These are phyloP conservation scores for Lucinisca nassula DNA, from an alignment of 2,888 invertebrate species.

Conservation along the genomic window DNA sequence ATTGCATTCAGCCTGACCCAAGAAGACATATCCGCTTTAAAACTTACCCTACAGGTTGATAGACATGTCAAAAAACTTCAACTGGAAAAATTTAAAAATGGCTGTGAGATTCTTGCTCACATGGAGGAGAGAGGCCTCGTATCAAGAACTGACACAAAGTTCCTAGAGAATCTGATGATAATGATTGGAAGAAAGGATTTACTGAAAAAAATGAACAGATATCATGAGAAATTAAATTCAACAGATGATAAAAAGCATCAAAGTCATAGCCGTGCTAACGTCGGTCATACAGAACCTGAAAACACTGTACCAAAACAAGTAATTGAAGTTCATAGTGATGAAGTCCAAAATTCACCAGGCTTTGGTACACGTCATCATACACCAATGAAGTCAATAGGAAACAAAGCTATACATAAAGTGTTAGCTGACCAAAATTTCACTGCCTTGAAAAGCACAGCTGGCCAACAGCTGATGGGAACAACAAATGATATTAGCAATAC, in stretches of 20 bases:
- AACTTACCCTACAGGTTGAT: conserved; percentile 23
- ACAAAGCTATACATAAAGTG: background rate
- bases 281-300: background rate
- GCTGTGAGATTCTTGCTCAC: conserved; percentile 11
- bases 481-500: too few relatives aligned
- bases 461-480: too few relatives aligned
- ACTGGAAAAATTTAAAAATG: conserved; percentile 24
- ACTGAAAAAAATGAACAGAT: background rate
- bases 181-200: conserved; percentile 30
- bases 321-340: background rate
- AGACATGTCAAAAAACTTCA: background rate
- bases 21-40: conserved; percentile 26
- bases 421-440: background rate
- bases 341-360: background rate
- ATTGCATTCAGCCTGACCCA: background rate
- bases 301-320: background rate
- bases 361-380: background rate
- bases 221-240: conserved; percentile 4
- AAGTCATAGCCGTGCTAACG: background rate
- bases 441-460: background rate
- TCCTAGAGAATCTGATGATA: conserved; percentile 19
- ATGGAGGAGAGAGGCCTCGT: conserved; percentile 1
- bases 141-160: conserved; percentile 14
- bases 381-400: background rate
- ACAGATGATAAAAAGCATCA: background rate